These are phyloP conservation scores for Cyanoliseus patagonus DNA, from an alignment of 2,113 vertebrate species.

Conservation along the genomic window DNA sequence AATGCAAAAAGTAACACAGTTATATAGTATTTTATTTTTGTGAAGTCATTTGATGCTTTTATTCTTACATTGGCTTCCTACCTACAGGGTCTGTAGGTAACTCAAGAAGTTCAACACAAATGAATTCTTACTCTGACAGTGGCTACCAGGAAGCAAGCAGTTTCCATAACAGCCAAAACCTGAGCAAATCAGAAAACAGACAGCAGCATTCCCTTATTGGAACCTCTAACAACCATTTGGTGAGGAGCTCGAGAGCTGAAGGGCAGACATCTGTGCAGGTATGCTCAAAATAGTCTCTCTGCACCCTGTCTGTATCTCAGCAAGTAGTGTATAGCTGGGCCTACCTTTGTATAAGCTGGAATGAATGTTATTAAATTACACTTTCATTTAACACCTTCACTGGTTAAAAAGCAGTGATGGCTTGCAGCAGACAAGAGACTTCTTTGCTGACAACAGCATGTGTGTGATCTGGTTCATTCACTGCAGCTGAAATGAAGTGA, in stretches of 20 bases:
- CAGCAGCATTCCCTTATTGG: constrained; percentile 84
- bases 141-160: constrained; percentile 95
- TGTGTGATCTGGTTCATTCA: fast-evolving
- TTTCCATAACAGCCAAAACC: constrained; percentile 88
- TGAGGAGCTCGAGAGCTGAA: constrained; percentile 88
- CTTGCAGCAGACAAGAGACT: not conserved
- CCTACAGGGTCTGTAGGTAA: constrained; percentile 89
- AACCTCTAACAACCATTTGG: constrained; percentile 75
- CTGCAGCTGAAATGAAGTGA: not conserved
- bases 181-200: constrained; percentile 85
- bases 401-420: not conserved
- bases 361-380: fast-evolving
- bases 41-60: not conserved
- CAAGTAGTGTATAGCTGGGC: not conserved
- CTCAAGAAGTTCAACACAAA: constrained; percentile 94
- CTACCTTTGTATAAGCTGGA: not conserved
- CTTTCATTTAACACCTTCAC: not conserved
- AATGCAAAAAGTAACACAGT: not conserved
- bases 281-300: not conserved
- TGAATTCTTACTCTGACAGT: constrained; percentile 98
- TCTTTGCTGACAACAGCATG: not conserved
- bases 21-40: not conserved
- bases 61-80: constrained; percentile 29
- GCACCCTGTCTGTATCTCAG: not conserved
- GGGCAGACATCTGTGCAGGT: constrained; percentile 92